Conservation (phyloP, 2,888 invertebrate species). For the Dicranocentrus wangi region DNA sequence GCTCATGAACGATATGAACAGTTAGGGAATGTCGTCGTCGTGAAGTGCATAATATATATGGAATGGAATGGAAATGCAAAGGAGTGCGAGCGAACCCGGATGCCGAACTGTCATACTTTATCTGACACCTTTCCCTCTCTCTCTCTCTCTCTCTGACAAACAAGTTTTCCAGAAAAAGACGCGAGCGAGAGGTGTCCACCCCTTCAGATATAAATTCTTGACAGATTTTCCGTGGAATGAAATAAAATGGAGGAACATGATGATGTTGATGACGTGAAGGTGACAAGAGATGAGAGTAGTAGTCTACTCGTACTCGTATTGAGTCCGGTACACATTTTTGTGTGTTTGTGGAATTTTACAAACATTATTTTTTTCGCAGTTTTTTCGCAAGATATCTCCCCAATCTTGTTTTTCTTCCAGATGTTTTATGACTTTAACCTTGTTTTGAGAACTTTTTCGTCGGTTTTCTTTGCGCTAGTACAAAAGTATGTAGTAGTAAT, state of each 20-base stretch:
- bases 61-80: background rate
- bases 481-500: background rate
- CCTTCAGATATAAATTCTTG: too few species aligned
- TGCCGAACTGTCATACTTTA: constrained; percentile 7
- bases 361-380: background rate
- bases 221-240: constrained; percentile 8
- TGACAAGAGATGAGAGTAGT: constrained; percentile 19
- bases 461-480: background rate
- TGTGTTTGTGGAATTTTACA: constrained; percentile 51
- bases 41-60: background rate
- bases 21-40: too few species aligned
- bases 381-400: constrained; percentile 15
- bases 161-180: constrained; percentile 38
- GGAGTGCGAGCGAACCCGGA: too few species aligned
- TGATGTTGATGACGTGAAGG: constrained; percentile 28
- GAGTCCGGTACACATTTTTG: too few species aligned
- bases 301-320: too few species aligned
- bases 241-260: constrained; percentile 22
- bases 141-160: constrained; percentile 9
- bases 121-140: background rate
- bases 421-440: constrained; percentile 28
- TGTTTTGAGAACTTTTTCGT: background rate
- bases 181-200: too few species aligned
- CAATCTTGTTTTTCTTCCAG: constrained; percentile 21
- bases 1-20: too few species aligned